phyloP scores from a whole-genome alignment of 2,113 vertebrate genomes.

The Etheostoma cragini region DNA sequence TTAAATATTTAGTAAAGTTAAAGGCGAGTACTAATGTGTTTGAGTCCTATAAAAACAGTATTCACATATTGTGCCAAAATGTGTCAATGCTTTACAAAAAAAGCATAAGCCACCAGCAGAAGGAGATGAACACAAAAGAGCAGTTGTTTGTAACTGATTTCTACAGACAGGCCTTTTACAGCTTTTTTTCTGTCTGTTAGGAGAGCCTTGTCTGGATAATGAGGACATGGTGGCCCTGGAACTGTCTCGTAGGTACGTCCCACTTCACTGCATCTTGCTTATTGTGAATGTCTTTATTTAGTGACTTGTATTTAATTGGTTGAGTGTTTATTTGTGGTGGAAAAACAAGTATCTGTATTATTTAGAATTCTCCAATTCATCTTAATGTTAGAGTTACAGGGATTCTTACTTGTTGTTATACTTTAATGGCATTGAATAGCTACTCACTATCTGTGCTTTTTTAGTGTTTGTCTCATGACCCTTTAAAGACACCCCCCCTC shows the following conservation, averaged over 20 bases:
- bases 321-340: not conserved
- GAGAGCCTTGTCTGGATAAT: conserved; percentile 77
- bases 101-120: not conserved
- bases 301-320: not conserved
- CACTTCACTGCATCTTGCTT: not conserved
- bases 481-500: conserved; percentile 16
- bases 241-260: conserved; percentile 84
- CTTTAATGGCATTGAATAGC: not conserved
- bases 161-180: conserved; percentile 51
- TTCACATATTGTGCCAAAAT: not conserved
- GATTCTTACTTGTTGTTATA: not conserved
- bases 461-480: conserved; percentile 39
- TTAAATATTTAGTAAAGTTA: not conserved
- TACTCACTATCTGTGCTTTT: conserved; percentile 3
- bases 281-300: not conserved
- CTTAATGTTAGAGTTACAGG: not conserved
- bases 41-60: not conserved
- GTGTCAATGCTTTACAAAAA: not conserved
- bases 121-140: not conserved
- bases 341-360: not conserved
- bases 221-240: conserved; percentile 81
- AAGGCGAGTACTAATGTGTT: not conserved
- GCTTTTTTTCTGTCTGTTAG: conserved; percentile 78
- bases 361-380: not conserved
- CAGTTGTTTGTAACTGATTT: conserved; percentile 31